These are phyloP conservation scores for Reinhardtius hippoglossoides DNA, from an alignment of 2,113 vertebrate genomes.

Conservation along the genomic window DNA sequence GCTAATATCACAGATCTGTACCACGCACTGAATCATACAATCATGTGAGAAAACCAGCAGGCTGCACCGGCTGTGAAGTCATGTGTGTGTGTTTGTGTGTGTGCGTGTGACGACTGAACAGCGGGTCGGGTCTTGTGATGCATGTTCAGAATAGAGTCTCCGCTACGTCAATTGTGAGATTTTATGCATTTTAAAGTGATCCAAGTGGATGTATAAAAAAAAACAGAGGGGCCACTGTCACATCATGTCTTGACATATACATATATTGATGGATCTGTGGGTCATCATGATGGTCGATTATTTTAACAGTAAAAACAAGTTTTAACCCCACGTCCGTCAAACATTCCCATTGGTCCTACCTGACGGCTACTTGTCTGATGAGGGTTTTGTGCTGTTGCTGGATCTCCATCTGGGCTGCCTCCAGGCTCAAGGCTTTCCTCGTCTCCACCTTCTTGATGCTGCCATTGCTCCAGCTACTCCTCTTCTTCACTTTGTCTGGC, in stretches of 20 bases:
- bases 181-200: neutral
- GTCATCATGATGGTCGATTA: too few species aligned
- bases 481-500: constrained; percentile 76
- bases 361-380: constrained; percentile 53
- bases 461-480: constrained; percentile 61
- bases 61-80: constrained; percentile 31
- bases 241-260: too few species aligned
- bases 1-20: neutral
- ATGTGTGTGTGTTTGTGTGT: constrained; percentile 55
- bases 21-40: constrained; percentile 38
- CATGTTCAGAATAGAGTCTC: constrained; percentile 11
- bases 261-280: too few species aligned
- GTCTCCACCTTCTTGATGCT: constrained; percentile 68
- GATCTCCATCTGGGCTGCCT: constrained; percentile 76
- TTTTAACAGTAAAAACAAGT: too few species aligned
- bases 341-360: constrained; percentile 40
- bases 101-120: constrained; percentile 43
- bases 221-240: too few species aligned
- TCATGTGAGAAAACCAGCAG: constrained; percentile 57
- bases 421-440: constrained; percentile 84
- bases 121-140: constrained; percentile 61
- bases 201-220: too few species aligned
- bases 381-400: constrained; percentile 66
- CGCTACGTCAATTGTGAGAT: neutral
- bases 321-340: neutral